Percentiles rank a stretch among this genome's conserved stretches.
Conservation (phyloP, 2,797 vertebrate species). For the Pelodytes ibericus region DNA sequence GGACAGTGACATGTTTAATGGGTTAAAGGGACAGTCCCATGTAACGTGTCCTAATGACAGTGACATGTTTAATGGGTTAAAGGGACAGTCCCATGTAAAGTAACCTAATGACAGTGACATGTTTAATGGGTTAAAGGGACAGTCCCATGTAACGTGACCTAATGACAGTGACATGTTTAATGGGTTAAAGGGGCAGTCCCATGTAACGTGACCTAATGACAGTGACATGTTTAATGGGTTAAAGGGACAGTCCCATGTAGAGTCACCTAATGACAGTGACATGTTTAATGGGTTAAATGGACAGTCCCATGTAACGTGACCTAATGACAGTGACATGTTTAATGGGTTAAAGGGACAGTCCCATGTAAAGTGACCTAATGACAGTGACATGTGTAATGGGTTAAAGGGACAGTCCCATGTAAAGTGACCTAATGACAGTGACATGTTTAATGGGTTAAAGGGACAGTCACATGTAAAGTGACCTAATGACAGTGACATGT, state of each 20-base stretch:
- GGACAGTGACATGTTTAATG: not conserved
- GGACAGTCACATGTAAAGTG: not conserved
- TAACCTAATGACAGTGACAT: not conserved
- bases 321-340: not conserved
- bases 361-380: constrained; percentile 6
- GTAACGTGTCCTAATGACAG: not conserved
- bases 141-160: no score
- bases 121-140: not conserved
- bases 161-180: not conserved
- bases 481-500: not conserved
- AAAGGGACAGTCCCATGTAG: not conserved
- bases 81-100: not conserved
- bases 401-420: not conserved
- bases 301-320: not conserved
- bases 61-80: not conserved
- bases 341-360: constrained; percentile 5
- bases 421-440: not conserved
- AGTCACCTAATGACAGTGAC: not conserved
- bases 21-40: not conserved
- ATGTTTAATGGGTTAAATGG: not conserved
- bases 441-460: constrained; percentile 12
- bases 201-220: not conserved
- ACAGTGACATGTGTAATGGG: not conserved
- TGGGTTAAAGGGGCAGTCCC: constrained; percentile 9
- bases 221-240: constrained; percentile 1